Base-by-base conservation (phyloP, 2,888 invertebrate species). In the Apoda limacodes region DNA sequence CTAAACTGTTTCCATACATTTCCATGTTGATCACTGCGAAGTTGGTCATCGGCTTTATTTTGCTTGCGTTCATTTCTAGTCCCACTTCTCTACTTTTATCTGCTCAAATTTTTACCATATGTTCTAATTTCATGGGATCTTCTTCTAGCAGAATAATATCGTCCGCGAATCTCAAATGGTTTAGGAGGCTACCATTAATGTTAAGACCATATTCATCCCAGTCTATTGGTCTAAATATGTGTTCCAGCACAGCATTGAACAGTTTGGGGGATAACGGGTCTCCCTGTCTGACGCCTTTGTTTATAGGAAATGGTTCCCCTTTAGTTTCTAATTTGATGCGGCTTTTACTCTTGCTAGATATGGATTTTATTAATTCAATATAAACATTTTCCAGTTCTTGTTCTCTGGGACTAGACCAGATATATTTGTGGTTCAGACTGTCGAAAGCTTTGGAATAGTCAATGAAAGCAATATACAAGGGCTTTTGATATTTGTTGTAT, bases 231-330 rank as follows among this genome's bases (percentile, higher is more conserved):
- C 30, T 30, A 6, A 40, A 40, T 4, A 37, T 30, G 9, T 30
- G 3, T 28, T 42, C 28, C 7, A 42, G 25, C 4, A 39, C 34
- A 13, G 35, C 35, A 26, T 30, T 25, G 27, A 42, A 40, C 4
- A 40, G 24, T n/a, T 10, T 30, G 24, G 38, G 40, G n/a, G 38
- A 40, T 2, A 43, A 22, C 13, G 39, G 37, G 27, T 43, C 38
- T n/a, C n/a, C n/a, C n/a, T n/a, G n/a, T n/a, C n/a, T n/a, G n/a
- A n/a, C n/a, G n/a, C n/a, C n/a, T n/a, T 25, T 31, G 4, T 37
- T 9, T 4, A 37, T 30, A 6, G 20, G 26, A 24, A 43, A 40
- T 9, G n/a, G 9, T 4, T 34, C 26, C 13, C 34, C 28, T 22
- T 24, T 9, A 13, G 25, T 20, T 25, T 37, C 32, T 13, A 30